Conservation (phyloP, 2,797 vertebrate species). For the Tamandua tetradactyla region DNA sequence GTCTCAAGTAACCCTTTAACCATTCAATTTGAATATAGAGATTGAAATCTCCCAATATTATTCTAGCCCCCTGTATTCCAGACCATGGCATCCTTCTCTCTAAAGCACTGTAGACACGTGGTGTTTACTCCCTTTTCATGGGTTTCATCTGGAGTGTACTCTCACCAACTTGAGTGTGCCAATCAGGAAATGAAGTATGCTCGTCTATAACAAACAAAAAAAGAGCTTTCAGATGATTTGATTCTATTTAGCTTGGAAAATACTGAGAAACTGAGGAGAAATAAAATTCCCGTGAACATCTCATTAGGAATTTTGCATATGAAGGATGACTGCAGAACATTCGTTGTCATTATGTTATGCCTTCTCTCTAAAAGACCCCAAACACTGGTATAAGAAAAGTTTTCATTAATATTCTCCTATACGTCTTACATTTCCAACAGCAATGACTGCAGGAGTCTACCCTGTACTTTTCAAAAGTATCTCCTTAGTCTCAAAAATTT, state of each 20-base stretch:
- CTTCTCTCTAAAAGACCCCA: not conserved
- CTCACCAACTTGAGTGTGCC: not conserved
- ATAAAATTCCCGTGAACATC: not conserved
- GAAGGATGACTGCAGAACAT: not conserved
- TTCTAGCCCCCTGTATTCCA: not conserved
- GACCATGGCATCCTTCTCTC: not conserved
- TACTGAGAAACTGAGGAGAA: not conserved
- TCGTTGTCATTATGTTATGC: fast-evolving
- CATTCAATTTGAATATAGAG: fast-evolving
- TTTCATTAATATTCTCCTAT: fast-evolving
- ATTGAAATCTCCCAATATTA: fast-evolving
- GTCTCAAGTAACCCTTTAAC: not conserved
- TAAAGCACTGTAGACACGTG: not conserved
- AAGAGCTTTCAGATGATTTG: not conserved
- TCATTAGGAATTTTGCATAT: not conserved
- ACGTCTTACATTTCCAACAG: not conserved
- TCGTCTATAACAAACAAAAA: not conserved
- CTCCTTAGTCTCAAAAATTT: not conserved
- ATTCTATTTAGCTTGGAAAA: not conserved
- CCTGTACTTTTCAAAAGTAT: not conserved
- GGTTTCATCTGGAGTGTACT: not conserved
- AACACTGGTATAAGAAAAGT: not conserved
- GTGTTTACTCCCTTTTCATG: not conserved
- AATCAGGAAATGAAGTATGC: not conserved
- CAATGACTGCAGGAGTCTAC: not conserved